phyloP scores from a whole-genome alignment of 1,140 invertebrate genomes.

The Cydia fagiglandana region DNA sequence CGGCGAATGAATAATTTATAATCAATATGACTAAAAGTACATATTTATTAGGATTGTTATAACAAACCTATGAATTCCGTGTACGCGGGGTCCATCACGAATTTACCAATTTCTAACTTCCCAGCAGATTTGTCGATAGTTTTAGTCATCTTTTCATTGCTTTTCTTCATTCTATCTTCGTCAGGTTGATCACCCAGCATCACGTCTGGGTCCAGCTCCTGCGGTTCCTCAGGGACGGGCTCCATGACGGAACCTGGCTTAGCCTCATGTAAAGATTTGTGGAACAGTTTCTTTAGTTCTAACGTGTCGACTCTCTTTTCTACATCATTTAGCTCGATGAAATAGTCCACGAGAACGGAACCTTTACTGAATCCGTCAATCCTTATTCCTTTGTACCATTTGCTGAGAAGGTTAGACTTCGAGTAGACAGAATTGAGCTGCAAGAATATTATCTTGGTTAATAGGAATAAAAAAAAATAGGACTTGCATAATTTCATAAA shows the following conservation, averaged over 20 bases:
- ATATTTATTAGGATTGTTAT: too few species aligned
- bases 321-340: constrained; percentile 89
- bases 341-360: constrained; percentile 93
- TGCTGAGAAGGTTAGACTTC: constrained; percentile 85
- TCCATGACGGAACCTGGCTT: constrained; percentile 72
- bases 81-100: constrained; percentile 89
- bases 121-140: constrained; percentile 79
- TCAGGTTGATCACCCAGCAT: constrained; percentile 75
- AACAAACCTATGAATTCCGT: constrained; percentile 91
- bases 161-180: constrained; percentile 79
- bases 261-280: constrained; percentile 84
- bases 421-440: constrained; percentile 91
- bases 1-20: too few species aligned
- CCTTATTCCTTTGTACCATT: constrained; percentile 91
- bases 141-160: constrained; percentile 79
- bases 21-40: too few species aligned
- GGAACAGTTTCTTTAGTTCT: constrained; percentile 90
- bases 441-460: constrained; percentile 51
- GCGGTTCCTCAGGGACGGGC: constrained; percentile 50
- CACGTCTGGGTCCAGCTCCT: constrained; percentile 68
- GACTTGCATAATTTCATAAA: background rate
- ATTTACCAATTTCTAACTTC: constrained; percentile 87
- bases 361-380: constrained; percentile 93
- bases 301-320: constrained; percentile 88
- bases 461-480: background rate